phyloP scores from a whole-genome alignment of 1,140 invertebrate species.

The Drosophila pseudoananassae region DNA sequence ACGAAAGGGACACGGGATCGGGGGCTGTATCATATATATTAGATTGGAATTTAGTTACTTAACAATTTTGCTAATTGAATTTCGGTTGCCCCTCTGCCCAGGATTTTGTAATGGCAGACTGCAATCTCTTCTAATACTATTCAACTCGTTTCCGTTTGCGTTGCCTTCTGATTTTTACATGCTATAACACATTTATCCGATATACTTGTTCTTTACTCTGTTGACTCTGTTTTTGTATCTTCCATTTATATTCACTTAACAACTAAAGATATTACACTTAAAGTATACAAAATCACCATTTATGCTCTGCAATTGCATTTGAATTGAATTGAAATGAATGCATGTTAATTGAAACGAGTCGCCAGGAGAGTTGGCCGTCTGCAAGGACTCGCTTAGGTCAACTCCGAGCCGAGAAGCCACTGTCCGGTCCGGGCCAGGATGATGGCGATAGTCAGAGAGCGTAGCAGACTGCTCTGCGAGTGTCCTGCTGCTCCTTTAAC shows the following conservation, averaged over 20 bases:
- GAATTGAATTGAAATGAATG: slow-evolving; percentile 72
- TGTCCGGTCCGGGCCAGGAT: slow-evolving; percentile 69
- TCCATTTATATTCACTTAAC: slow-evolving; percentile 45
- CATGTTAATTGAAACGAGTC: slow-evolving; percentile 52
- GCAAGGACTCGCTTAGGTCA: slow-evolving; percentile 56
- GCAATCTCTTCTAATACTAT: slow-evolving; percentile 27
- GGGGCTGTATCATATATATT: slow-evolving; percentile 34
- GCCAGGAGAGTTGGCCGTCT: slow-evolving; percentile 7
- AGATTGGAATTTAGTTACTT: slow-evolving; percentile 45
- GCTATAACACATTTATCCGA: slow-evolving; percentile 60
- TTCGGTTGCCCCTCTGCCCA: neutral
- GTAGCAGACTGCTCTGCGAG: slow-evolving; percentile 50
- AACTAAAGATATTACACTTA: slow-evolving; percentile 81
- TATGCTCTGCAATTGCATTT: slow-evolving; percentile 81
- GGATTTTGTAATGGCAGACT: neutral
- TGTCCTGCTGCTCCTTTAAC: slow-evolving; percentile 68
- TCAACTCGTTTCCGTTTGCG: slow-evolving; percentile 24
- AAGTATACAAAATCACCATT: slow-evolving; percentile 83
- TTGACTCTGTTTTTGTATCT: slow-evolving; percentile 1
- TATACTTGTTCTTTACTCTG: slow-evolving; percentile 21
- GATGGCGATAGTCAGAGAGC: slow-evolving; percentile 68
- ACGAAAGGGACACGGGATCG: neutral
- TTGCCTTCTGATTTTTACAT: slow-evolving; percentile 52
- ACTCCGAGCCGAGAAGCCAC: slow-evolving; percentile 70
- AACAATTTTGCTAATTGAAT: slow-evolving; percentile 72